Conservation (phyloP, 2,113 vertebrate genomes). For the Gobiocypris rarus region DNA sequence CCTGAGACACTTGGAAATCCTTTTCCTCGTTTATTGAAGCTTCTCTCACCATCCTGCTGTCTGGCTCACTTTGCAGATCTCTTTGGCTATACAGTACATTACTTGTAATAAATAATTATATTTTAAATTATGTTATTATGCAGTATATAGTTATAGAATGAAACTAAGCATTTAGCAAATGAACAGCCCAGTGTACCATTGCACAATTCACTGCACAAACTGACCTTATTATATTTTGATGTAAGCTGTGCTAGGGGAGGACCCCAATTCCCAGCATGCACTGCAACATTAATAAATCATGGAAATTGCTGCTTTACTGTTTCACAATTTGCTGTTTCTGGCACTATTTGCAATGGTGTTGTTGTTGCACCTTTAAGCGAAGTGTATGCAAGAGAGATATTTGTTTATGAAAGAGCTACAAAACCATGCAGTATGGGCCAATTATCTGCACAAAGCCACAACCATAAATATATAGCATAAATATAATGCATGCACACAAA, state of each 20-base stretch:
- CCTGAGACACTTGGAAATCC: constrained; percentile 82
- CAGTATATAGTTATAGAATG: background rate
- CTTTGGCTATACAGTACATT: constrained; percentile 58
- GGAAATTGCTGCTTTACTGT: background rate
- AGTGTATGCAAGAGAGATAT: background rate
- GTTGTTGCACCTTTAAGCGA: background rate
- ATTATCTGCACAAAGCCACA: background rate
- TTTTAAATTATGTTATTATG: background rate
- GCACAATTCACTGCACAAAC: background rate
- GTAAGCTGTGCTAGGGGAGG: background rate
- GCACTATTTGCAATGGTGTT: background rate
- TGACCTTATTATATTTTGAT: background rate
- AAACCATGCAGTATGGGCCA: too few relatives aligned
- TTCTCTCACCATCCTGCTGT: constrained; percentile 77
- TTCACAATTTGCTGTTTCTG: background rate
- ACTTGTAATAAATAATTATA: too few relatives aligned
- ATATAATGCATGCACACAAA: background rate
- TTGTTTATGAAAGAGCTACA: too few relatives aligned
- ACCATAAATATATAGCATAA: background rate
- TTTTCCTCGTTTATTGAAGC: constrained; percentile 77
- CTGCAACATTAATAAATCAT: background rate
- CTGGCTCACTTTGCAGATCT: constrained; percentile 69
- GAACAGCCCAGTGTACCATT: background rate
- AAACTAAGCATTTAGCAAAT: background rate
- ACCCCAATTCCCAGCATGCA: background rate